These are phyloP conservation scores for Diploptera punctata DNA, from an alignment of 2,888 invertebrate species.

Conservation along the genomic window DNA sequence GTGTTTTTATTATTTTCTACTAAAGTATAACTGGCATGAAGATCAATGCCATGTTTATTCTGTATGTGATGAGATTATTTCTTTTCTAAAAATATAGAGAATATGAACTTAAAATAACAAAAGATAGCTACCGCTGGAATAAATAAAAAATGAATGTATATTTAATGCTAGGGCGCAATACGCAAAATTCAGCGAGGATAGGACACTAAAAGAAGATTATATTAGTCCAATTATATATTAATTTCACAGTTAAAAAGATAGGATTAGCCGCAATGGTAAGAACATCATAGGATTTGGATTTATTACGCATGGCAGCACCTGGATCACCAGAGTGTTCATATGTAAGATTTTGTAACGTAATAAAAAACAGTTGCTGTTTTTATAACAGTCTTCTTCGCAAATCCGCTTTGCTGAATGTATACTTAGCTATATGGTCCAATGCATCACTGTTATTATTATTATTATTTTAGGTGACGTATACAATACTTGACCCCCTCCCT, in stretches of 20 bases:
- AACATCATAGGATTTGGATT: conserved; percentile 27
- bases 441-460: background rate
- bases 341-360: conserved; percentile 26
- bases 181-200: conserved; percentile 7
- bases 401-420: conserved; percentile 15
- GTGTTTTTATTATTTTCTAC: too few relatives aligned
- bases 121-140: too few relatives aligned
- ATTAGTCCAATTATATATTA: conserved; percentile 40
- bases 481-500: too few relatives aligned
- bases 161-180: background rate
- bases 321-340: conserved; percentile 16
- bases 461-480: background rate
- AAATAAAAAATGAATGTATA: too few relatives aligned
- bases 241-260: conserved; percentile 42
- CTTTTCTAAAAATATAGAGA: too few relatives aligned
- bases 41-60: too few relatives aligned
- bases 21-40: too few relatives aligned
- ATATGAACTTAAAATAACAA: too few relatives aligned
- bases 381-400: conserved; percentile 5
- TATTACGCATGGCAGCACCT: background rate
- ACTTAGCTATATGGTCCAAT: conserved; percentile 17
- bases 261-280: conserved; percentile 10
- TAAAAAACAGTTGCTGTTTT: conserved; percentile 28
- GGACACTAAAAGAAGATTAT: conserved; percentile 28
- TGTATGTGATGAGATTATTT: too few relatives aligned